Base-by-base conservation (phyloP, 2,888 invertebrate genomes). In the Acanthosepion esculentum region DNA sequence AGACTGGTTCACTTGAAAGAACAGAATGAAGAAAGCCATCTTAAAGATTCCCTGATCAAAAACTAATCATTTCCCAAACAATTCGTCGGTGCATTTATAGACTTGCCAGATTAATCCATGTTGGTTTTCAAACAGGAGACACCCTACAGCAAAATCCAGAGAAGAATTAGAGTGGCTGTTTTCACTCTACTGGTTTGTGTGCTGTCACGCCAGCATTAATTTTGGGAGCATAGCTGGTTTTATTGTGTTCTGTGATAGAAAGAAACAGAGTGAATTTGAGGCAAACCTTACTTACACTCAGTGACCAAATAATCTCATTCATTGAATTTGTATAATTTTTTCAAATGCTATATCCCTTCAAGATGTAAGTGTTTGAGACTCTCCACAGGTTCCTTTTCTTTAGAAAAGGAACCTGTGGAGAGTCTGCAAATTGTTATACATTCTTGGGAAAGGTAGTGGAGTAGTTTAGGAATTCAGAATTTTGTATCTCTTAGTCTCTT, bases 21-120 rank as follows among this genome's bases (percentile, higher is more conserved):
- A n/a, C 78, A 78, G 78, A 78, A n/a, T 6, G n/a, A 78, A 23
- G 18, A 33, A 10, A 12, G n/a, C n/a, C 12, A n/a, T 78, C 78
- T 78, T 15, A n/a, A 78, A 78, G 78, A n/a, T n/a, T n/a, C 78
- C 33, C 78, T 33, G 78, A 78, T 78, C 78, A 78, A 78, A 78
- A 78, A 78, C 78, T 78, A 78, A 78, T 78, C n/a, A 78, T 78
- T 33, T 78, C n/a, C 78, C 29, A n/a, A 78, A 78, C 78, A 78
- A 78, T 78, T 78, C 78, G n/a, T n/a, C n/a, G n/a, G 78, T 78
- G 78, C 33, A 78, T 78, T 78, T 78, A 78, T 78, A 78, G 33
- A 78, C 78, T n/a, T 78, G 78, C 10, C 78, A 78, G n/a, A 18
- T 78, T 78, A 78, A 23, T 15, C 78, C 15, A n/a, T 78, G 78